Percentiles rank a stretch among this genome's conserved stretches.
Conservation (phyloP, 2,113 vertebrate species). For the Leptosomus discolor region DNA sequence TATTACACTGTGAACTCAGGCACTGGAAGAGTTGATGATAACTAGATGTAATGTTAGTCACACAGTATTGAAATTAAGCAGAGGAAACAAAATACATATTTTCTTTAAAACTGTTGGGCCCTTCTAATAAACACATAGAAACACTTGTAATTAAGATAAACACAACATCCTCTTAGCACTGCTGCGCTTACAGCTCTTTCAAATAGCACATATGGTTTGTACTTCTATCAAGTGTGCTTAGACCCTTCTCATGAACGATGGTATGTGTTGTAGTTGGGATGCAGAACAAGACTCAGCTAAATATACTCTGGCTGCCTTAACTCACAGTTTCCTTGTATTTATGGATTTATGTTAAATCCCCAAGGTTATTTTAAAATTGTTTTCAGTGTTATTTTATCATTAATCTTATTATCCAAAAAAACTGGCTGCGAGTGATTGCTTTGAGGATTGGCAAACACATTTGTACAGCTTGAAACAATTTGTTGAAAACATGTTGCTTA, state of each 20-base stretch:
- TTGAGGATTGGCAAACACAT: constrained; percentile 47
- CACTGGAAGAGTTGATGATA: not conserved
- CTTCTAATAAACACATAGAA: not conserved
- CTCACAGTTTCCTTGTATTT: constrained; percentile 34
- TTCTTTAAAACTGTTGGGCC: not conserved
- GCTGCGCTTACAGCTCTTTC: not conserved
- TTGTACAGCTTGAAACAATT: constrained; percentile 59
- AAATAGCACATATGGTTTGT: not conserved
- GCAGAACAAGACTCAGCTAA: constrained; percentile 18
- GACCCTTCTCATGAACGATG: not conserved
- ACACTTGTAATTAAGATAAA: not conserved
- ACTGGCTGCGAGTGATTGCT: constrained; percentile 32
- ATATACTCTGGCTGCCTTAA: not conserved
- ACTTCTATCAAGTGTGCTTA: not conserved
- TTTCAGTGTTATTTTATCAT: constrained; percentile 53
- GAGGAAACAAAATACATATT: not conserved
- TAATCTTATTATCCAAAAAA: constrained; percentile 56
- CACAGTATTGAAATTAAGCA: not conserved
- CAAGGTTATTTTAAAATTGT: constrained; percentile 32
- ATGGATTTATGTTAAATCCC: constrained; percentile 36
- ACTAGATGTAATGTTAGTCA: not conserved
- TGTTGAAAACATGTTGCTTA: constrained; percentile 44
- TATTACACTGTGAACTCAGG: not conserved
- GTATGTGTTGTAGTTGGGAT: not conserved
- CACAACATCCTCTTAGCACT: not conserved